Evolutionary conservation across 2,113 vertebrate species (phyloP).

Genomic region (Caracal caracal): DNA sequence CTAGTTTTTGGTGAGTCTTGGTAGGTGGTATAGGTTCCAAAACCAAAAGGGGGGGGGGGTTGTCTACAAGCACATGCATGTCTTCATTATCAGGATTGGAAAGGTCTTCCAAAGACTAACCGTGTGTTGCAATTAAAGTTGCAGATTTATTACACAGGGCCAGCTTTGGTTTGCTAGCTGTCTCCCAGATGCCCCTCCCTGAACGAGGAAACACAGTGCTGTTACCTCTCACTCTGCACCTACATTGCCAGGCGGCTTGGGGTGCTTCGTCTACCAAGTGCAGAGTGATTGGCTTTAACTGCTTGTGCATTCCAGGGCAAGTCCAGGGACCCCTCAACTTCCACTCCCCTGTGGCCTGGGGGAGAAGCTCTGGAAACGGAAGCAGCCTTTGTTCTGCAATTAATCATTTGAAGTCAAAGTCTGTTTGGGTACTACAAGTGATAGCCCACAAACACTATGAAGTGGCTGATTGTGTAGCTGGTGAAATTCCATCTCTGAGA

Average conservation of each 20-base stretch:
- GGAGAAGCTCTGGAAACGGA: constrained; percentile 58
- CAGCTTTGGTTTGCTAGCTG: constrained; percentile 16
- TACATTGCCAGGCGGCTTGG: background rate
- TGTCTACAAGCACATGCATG: constrained; percentile 20
- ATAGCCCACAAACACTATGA: constrained; percentile 52
- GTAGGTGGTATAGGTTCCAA: constrained; percentile 63
- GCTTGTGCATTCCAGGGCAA: constrained; percentile 65
- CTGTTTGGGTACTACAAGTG: constrained; percentile 64
- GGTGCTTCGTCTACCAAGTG: constrained; percentile 73
- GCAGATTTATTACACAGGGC: constrained; percentile 47
- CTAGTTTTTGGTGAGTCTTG: constrained; percentile 38
- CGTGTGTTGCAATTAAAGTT: constrained; percentile 28
- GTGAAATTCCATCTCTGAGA: constrained; percentile 14
- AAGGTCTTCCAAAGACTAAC: constrained; percentile 49
- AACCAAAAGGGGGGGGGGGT: background rate
- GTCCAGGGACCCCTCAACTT: background rate
- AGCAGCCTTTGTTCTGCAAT: constrained; percentile 73
- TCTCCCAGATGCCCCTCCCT: constrained; percentile 55
- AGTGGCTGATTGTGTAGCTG: constrained; percentile 50
- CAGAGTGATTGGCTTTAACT: constrained; percentile 70
- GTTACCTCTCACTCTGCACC: constrained; percentile 73
- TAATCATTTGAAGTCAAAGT: constrained; percentile 77
- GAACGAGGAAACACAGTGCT: constrained; percentile 35
- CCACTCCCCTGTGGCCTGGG: constrained; percentile 42
- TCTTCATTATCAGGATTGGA: constrained; percentile 60